Evolutionary conservation across 2,113 vertebrate genomes (phyloP).

Genomic region (Platysternon megacephalum): DNA sequence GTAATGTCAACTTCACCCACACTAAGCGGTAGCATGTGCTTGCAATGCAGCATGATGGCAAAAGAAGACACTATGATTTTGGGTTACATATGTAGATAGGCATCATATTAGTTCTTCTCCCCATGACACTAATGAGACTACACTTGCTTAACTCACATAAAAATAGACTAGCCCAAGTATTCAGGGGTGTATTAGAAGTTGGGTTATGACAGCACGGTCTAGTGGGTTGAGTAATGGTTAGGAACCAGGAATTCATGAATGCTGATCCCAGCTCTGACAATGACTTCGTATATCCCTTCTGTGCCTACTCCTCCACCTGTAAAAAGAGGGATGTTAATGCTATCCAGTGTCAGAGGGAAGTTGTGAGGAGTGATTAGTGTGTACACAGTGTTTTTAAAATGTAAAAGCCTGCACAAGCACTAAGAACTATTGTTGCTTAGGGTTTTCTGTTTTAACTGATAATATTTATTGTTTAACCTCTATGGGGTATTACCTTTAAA

Average conservation of each 20-base stretch:
- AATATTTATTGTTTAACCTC: background rate
- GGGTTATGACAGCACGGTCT: background rate
- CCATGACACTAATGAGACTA: background rate
- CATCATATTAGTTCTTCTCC: background rate
- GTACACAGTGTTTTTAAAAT: background rate
- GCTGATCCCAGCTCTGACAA: background rate
- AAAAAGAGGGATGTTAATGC: background rate
- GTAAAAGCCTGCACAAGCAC: background rate
- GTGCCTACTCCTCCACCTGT: background rate
- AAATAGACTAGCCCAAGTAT: background rate
- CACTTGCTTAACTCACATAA: background rate
- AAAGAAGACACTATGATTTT: background rate
- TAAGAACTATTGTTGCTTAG: background rate
- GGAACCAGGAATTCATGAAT: background rate
- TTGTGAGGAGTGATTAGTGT: background rate
- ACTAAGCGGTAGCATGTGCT: background rate
- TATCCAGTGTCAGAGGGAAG: background rate
- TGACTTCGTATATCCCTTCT: background rate
- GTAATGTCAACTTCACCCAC: background rate
- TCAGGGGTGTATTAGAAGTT: background rate
- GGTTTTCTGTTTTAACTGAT: background rate
- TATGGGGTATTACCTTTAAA: background rate
- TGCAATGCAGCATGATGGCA: background rate
- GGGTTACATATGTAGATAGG: background rate
- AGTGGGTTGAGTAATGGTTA: background rate